Evolutionary conservation across 2,888 invertebrate species (phyloP), one percentile per base, ranked within the genome.

Genomic region (Frankliniella intonsa): DNA sequence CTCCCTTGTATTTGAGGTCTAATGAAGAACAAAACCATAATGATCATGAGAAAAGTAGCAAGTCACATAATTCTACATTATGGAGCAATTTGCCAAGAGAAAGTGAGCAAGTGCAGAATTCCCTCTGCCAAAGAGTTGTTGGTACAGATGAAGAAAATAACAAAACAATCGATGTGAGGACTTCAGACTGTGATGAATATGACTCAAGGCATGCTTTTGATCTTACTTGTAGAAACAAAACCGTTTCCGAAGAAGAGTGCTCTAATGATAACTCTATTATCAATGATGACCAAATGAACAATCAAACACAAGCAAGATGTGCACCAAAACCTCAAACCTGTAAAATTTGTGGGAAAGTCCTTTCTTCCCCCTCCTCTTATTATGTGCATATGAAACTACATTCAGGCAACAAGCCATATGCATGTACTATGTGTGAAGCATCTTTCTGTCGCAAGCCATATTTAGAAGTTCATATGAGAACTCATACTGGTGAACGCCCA

Each of bases 331-430:
- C 93, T 80, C 94, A 94, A 87, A 92, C 92, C 84, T 94, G 94
- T 88, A 93, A 94, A 89, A 91, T 94, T 83, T 94, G 94, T 87
- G 93, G 93, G 83, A 94, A 94, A 89, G 92, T 94, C 83, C 88
- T 94, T 84, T 94, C 94, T 82, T 94, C 94, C 19, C 92, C 93
- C 83, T 93, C 93, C 79, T 94, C 93, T 84, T 94, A 94, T 87
- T 94, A 94, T 87, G 94, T 94, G 85, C 94, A 94, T 88, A 93
- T 94, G 93, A 94, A 94, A 88, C 90, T 94, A 85, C 94, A 94
- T 88, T 94, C 94, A 49, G 92, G 93, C 85, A 93, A 92, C 87
- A 94, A 94, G 87, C 94, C 94, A 84, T 94, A 93, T 88, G 92
- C 92, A 86, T 94, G 94, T 89, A 92, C 92, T 85, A 91, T 91